phyloP scores from a whole-genome alignment of 35 echinoderm and acorn worm species.

The Stichopus chloronotus region DNA sequence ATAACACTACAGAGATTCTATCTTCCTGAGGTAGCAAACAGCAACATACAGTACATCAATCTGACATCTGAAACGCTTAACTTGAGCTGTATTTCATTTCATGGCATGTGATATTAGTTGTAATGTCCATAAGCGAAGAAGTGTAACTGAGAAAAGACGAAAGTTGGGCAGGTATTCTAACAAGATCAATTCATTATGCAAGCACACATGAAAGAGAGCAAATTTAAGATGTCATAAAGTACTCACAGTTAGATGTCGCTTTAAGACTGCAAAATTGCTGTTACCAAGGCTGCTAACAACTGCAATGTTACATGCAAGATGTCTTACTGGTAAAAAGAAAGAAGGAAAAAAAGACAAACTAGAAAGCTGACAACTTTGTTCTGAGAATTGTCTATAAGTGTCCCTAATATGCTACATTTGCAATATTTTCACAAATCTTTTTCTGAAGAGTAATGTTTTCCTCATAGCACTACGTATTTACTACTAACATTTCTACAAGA shows the following conservation, averaged over 20 bases:
- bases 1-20: no score
- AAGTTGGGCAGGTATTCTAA: neutral
- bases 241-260: constrained; percentile 36
- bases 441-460: no score
- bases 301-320: constrained; percentile 46
- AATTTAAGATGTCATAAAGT: neutral
- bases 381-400: neutral
- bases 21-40: no score
- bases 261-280: constrained; percentile 34
- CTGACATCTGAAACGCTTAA: no score
- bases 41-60: no score
- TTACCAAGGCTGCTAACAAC: constrained; percentile 37
- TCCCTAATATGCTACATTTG: neutral
- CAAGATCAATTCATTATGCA: neutral
- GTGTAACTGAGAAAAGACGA: neutral
- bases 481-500: no score
- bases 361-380: neutral
- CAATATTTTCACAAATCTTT: neutral
- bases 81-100: no score
- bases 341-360: neutral
- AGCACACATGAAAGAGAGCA: neutral
- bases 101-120: no score
- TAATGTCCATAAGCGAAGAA: no score
- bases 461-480: no score
- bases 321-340: constrained; percentile 29